Evolutionary conservation across 2,888 invertebrate species (phyloP).

Genomic region (Dryomyza anilis): DNA sequence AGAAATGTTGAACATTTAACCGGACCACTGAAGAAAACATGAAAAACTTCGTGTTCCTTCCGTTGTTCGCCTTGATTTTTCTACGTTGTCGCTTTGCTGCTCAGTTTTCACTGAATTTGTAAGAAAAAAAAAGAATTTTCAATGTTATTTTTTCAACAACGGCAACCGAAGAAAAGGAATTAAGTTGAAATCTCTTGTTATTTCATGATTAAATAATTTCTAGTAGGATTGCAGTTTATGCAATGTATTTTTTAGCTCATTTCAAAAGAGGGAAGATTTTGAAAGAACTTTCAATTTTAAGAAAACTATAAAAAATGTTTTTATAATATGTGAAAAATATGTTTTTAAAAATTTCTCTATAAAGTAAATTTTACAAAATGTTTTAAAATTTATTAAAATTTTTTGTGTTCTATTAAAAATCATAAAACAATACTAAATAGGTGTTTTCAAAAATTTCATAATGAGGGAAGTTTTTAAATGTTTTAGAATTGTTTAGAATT

Average conservation of each 20-base stretch:
- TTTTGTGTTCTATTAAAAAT: background rate
- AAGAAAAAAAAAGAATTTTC: background rate
- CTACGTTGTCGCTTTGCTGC: background rate
- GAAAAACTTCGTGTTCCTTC: conserved; percentile 7
- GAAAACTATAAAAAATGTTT: background rate
- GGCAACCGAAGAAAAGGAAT: background rate
- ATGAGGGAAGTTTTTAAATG: background rate
- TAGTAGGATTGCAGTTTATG: background rate
- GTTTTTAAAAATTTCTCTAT: background rate
- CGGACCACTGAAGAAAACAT: conserved; percentile 8
- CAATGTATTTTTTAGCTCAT: background rate
- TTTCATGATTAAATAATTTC: conserved; percentile 4
- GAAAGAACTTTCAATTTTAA: background rate
- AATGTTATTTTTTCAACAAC: background rate
- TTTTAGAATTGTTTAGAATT: background rate
- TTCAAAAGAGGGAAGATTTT: background rate
- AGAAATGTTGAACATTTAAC: conserved; percentile 6
- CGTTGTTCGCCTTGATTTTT: background rate
- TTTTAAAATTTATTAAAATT: background rate
- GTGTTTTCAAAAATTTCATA: background rate
- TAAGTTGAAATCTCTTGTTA: conserved; percentile 3
- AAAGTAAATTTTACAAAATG: background rate
- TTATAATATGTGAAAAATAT: background rate
- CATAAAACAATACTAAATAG: background rate
- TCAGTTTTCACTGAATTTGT: background rate